phyloP scores from a whole-genome alignment of 2,113 vertebrate species.

The Pristiophorus japonicus region DNA sequence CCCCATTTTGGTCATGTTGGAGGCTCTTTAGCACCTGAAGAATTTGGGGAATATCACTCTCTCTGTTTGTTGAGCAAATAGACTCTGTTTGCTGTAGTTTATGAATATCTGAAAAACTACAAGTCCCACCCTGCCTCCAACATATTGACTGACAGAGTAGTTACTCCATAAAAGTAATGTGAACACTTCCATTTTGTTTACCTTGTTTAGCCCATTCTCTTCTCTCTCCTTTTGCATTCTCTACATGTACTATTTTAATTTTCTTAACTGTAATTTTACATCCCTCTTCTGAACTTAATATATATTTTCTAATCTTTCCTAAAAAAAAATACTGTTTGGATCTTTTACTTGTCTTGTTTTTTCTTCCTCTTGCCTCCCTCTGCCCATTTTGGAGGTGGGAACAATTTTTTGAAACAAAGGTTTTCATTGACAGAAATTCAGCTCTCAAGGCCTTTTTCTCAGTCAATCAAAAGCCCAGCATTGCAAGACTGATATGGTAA shows the following conservation, averaged over 20 bases:
- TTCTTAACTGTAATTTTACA: background rate
- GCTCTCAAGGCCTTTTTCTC: background rate
- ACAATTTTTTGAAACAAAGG: background rate
- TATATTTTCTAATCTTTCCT: background rate
- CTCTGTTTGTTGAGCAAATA: too few relatives aligned
- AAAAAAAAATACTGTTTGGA: background rate
- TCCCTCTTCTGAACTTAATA: background rate
- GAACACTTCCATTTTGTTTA: background rate
- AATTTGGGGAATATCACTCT: too few relatives aligned
- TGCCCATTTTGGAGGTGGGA: background rate
- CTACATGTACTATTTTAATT: background rate
- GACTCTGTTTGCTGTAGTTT: too few relatives aligned
- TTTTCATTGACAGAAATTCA: background rate
- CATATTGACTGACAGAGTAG: too few relatives aligned
- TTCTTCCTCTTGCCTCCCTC: background rate
- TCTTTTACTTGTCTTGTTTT: background rate
- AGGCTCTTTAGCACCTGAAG: too few relatives aligned
- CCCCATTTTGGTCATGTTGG: too few relatives aligned
- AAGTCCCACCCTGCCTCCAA: too few relatives aligned
- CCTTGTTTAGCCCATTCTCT: background rate
- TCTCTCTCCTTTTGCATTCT: background rate
- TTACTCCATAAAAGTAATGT: too few relatives aligned
- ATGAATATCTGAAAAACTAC: too few relatives aligned
- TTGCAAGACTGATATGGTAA: background rate
- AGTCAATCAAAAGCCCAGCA: background rate